Percentiles rank a stretch among this genome's conserved stretches.
Conservation (phyloP, 2,797 vertebrate species). For the Sandelia bainsii region DNA sequence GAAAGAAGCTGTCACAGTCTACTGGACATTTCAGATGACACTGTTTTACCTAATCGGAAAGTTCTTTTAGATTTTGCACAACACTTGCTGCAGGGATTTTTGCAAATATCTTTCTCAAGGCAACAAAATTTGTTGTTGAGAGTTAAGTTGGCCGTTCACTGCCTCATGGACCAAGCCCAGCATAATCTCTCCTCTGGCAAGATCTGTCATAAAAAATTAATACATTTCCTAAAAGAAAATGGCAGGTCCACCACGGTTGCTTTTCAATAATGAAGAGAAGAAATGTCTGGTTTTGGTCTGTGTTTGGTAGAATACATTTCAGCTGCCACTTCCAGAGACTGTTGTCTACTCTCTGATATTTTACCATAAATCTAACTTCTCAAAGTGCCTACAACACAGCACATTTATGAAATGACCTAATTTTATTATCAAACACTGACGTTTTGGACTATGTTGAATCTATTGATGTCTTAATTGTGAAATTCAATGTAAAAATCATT, state of each 20-base stretch:
- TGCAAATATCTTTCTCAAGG: not conserved
- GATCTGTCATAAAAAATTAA: constrained; percentile 36
- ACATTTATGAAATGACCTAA: not conserved
- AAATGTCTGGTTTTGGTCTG: constrained; percentile 21
- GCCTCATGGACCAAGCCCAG: not conserved
- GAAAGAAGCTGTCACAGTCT: not conserved
- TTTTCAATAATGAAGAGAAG: constrained; percentile 48
- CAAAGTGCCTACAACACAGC: not conserved
- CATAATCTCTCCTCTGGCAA: not conserved
- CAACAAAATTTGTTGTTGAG: not conserved
- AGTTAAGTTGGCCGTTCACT: not conserved
- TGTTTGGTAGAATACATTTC: not conserved
- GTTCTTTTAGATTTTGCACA: not conserved
- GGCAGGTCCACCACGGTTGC: constrained; percentile 14
- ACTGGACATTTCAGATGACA: not conserved
- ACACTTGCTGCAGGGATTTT: not conserved
- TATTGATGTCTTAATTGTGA: not conserved
- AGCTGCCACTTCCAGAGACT: constrained; percentile 1
- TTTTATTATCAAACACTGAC: not conserved
- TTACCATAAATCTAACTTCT: not conserved
- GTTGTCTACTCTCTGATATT: not conserved
- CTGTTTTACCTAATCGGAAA: not conserved
- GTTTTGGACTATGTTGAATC: not conserved
- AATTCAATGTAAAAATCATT: constrained; percentile 2
- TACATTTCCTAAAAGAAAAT: constrained; percentile 17